phyloP scores from a whole-genome alignment of 2,113 vertebrate genomes.

The Jacana jacana region DNA sequence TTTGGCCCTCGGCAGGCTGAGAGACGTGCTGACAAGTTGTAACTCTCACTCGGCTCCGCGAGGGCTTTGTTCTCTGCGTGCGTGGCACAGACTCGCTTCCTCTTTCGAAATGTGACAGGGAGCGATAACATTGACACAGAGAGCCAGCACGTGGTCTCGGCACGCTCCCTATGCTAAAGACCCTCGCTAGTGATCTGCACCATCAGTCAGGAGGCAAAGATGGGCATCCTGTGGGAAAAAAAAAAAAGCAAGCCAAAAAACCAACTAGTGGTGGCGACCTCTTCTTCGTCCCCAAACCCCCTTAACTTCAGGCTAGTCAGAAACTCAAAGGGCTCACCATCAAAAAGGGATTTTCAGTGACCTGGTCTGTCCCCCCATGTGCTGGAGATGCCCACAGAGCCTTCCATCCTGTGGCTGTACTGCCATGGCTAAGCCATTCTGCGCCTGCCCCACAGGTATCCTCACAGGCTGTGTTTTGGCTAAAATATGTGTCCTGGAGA shows the following conservation, averaged over 20 bases:
- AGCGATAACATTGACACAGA: conserved; percentile 1
- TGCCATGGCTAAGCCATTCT: not conserved
- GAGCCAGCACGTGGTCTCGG: not conserved
- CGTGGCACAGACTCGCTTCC: not conserved
- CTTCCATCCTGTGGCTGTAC: not conserved
- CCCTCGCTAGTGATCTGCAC: not conserved
- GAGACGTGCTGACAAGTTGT: conserved; percentile 56
- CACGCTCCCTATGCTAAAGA: not conserved
- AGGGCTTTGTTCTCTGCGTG: conserved; percentile 43
- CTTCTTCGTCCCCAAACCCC: not conserved
- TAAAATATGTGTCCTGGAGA: not conserved
- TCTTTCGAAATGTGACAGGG: conserved; percentile 21
- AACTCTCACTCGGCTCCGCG: conserved; percentile 19
- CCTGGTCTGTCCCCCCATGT: rapidly evolving
- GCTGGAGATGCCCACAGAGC: not conserved
- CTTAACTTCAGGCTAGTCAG: not conserved
- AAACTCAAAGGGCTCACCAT: rapidly evolving
- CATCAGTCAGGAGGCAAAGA: not conserved
- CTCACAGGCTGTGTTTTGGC: not conserved
- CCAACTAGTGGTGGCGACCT: rapidly evolving
- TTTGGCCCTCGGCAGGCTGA: conserved; percentile 58
- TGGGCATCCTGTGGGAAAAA: not conserved
- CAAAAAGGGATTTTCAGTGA: not conserved
- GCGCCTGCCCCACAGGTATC: not conserved
- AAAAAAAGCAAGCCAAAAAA: too few relatives aligned